These are phyloP conservation scores for Hippolais icterina DNA, from an alignment of 2,113 vertebrate genomes.

Conservation along the genomic window DNA sequence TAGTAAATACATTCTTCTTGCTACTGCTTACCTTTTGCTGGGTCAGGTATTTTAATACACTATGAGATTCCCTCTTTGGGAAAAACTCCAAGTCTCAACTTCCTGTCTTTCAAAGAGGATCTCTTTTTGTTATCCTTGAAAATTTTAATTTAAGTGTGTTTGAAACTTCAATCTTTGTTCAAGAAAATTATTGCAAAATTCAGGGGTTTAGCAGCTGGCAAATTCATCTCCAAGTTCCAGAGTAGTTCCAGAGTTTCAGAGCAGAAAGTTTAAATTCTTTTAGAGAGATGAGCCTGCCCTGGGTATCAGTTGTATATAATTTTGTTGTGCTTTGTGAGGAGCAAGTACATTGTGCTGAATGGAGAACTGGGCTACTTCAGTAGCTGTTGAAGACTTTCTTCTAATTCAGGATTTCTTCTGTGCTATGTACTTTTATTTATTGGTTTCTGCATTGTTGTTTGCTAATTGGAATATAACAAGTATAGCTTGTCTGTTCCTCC, in stretches of 20 bases:
- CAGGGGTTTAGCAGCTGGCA: background rate
- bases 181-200: background rate
- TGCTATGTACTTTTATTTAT: background rate
- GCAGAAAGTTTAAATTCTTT: background rate
- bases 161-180: background rate
- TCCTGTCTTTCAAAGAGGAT: conserved; percentile 34
- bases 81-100: conserved; percentile 39
- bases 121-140: background rate
- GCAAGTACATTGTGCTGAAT: background rate
- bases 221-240: background rate
- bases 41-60: conserved; percentile 53
- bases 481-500: background rate
- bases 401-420: background rate
- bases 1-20: conserved; percentile 63
- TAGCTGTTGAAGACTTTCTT: background rate
- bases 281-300: background rate
- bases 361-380: background rate
- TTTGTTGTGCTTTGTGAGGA: background rate
- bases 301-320: background rate
- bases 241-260: background rate
- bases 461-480: background rate
- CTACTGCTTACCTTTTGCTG: conserved; percentile 54
- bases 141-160: background rate
- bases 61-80: background rate
- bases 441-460: background rate